phyloP scores from a whole-genome alignment of 30 jellyfish, hydroid and myxozoan species.

The Aurelia aurita complex sp. Pacific region DNA sequence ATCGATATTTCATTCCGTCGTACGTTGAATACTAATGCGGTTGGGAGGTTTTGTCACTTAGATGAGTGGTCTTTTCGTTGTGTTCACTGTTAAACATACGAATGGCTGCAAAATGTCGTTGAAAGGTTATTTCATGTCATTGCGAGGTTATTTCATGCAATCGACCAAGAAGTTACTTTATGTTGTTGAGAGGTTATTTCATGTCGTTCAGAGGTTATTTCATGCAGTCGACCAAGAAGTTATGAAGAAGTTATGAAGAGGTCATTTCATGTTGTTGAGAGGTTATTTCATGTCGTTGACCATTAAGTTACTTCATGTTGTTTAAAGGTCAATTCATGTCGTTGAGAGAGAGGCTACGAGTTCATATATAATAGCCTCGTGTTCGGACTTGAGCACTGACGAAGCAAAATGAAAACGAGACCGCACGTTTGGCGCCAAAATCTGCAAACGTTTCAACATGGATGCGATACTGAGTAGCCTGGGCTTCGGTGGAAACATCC shows the following conservation, averaged over 20 bases:
- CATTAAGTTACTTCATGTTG: background rate
- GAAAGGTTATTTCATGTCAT: background rate
- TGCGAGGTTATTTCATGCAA: background rate
- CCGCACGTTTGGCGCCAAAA: background rate
- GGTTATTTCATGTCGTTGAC: background rate
- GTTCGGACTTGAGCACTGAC: too few relatives aligned
- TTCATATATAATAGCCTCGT: background rate
- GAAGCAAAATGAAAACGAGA: background rate
- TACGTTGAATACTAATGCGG: too few relatives aligned
- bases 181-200: background rate
- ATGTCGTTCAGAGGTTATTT: background rate
- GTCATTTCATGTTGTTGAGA: background rate
- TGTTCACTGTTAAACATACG: too few relatives aligned
- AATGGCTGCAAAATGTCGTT: background rate
- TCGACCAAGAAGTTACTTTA: background rate
- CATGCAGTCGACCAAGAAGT: background rate
- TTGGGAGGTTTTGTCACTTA: too few relatives aligned
- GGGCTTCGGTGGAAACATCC: too few relatives aligned
- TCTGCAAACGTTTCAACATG: background rate
- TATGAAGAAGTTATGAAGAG: too few relatives aligned
- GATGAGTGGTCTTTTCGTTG: too few relatives aligned
- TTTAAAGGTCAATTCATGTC: background rate
- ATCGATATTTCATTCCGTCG: too few relatives aligned
- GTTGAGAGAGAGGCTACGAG: background rate
- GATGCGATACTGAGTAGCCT: too few relatives aligned